phyloP scores from a whole-genome alignment of 2,797 vertebrate species.

The Rhynchonycteris naso region DNA sequence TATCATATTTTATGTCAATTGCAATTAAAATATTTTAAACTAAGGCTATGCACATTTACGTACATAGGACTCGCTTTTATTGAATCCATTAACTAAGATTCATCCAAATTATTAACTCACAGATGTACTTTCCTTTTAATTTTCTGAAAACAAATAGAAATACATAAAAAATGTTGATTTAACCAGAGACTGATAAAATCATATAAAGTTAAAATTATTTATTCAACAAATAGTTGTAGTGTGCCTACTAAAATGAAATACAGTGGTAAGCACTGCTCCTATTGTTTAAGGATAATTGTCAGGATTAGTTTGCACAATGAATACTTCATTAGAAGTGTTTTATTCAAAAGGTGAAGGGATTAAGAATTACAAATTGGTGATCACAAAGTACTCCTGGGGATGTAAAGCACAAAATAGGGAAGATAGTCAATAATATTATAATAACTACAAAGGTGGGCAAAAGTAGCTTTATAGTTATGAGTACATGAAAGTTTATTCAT shows the following conservation, averaged over 20 bases:
- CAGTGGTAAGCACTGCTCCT: background rate
- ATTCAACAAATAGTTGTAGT: background rate
- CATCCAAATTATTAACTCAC: background rate
- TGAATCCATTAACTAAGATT: slow-evolving; percentile 8
- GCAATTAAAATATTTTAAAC: too few species aligned
- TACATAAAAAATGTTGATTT: background rate
- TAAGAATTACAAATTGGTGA: too few species aligned
- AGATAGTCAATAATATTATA: too few species aligned
- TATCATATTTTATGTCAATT: too few species aligned
- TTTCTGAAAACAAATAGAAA: background rate
- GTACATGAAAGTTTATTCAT: too few species aligned
- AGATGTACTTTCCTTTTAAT: background rate
- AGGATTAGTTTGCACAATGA: background rate
- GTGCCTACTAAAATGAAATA: background rate
- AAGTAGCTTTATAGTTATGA: too few species aligned
- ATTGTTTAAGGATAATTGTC: background rate
- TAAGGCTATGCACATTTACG: background rate
- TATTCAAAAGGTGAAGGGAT: background rate
- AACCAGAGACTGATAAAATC: background rate
- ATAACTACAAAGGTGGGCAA: too few species aligned
- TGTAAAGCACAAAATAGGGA: too few species aligned
- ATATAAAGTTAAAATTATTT: background rate
- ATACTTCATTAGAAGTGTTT: background rate
- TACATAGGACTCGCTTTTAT: background rate
- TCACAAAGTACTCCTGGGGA: too few species aligned